A percentile compares a stretch with the other conserved stretches of the same genome.
These are phyloP conservation scores for Xestia ashworthii DNA, from an alignment of 2,888 invertebrate species.

Conservation along the genomic window DNA sequence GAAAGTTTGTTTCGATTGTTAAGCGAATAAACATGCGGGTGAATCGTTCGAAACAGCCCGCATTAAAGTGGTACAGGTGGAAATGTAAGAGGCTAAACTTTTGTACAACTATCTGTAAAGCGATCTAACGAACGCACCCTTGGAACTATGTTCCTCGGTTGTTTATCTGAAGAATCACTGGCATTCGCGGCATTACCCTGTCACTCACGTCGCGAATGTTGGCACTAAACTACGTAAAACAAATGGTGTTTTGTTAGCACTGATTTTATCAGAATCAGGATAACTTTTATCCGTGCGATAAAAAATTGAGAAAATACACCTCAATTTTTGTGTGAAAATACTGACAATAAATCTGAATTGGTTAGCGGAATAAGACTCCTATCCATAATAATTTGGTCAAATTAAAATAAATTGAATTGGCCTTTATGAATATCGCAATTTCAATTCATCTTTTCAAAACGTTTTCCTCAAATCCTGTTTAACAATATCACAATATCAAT, in stretches of 20 bases:
- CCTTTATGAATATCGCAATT: not conserved
- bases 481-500: slow-evolving; percentile 15
- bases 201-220: slow-evolving; percentile 33
- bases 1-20: slow-evolving; percentile 43
- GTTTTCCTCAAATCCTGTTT: slow-evolving; percentile 1
- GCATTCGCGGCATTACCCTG: slow-evolving; percentile 51
- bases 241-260: slow-evolving; percentile 29
- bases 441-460: slow-evolving; percentile 6
- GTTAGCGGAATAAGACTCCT: not conserved
- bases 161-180: slow-evolving; percentile 60
- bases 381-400: not conserved
- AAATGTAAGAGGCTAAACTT: slow-evolving; percentile 62
- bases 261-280: not conserved
- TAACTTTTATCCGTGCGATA: not conserved
- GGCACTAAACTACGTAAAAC: slow-evolving; percentile 26
- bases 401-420: slow-evolving; percentile 2
- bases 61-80: slow-evolving; percentile 47
- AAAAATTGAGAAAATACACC: no score
- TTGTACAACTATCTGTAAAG: slow-evolving; percentile 70
- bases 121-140: slow-evolving; percentile 69
- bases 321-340: no score
- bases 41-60: slow-evolving; percentile 53
- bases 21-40: slow-evolving; percentile 38
- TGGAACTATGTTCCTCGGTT: slow-evolving; percentile 58
- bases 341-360: not conserved